Percentiles rank a stretch among this genome's conserved stretches.
phyloP scores from a whole-genome alignment of 2,113 vertebrate species.

The Anthoscopus minutus region DNA sequence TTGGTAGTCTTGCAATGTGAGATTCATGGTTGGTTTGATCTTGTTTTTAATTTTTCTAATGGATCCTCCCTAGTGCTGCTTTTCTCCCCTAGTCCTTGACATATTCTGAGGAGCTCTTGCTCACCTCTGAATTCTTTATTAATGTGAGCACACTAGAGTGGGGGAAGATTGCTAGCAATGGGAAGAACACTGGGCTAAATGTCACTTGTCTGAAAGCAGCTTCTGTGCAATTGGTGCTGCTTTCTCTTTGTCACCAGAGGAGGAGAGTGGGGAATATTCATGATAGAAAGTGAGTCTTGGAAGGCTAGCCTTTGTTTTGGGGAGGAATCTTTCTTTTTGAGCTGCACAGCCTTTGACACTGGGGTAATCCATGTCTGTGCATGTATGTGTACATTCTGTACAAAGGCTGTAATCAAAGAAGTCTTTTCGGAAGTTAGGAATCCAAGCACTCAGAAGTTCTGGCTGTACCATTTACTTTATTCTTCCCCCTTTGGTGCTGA shows the following conservation, averaged over 20 bases:
- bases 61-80: background rate
- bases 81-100: background rate
- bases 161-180: background rate
- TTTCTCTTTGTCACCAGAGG: background rate
- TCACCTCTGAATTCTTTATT: background rate
- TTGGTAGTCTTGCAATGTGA: background rate
- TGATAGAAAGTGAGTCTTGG: background rate
- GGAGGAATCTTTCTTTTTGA: background rate
- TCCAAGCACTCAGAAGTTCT: background rate
- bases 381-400: rapidly evolving
- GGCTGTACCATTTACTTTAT: background rate
- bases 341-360: background rate
- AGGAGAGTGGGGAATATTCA: background rate
- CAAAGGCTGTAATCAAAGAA: background rate
- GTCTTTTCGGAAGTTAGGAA: background rate
- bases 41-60: background rate
- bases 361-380: background rate
- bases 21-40: background rate
- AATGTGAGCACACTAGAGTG: background rate
- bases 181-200: slow-evolving; percentile 5
- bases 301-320: background rate
- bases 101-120: background rate
- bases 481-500: background rate
- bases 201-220: background rate
- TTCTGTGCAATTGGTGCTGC: background rate